phyloP scores from a whole-genome alignment of 2,888 invertebrate genomes.

The Gerris lacustris region DNA sequence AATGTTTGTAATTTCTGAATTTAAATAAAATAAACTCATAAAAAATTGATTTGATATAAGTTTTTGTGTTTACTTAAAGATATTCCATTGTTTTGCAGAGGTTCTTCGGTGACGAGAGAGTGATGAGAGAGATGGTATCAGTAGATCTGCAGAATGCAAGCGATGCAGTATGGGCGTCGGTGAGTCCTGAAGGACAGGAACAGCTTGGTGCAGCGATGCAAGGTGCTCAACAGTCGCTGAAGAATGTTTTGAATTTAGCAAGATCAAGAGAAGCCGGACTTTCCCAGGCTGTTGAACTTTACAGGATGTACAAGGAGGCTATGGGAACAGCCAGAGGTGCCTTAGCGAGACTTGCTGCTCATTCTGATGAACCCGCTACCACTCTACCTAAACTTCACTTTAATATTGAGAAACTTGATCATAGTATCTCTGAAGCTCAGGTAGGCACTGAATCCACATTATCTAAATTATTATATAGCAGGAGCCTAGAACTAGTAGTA shows the following conservation, averaged over 20 bases:
- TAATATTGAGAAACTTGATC: constrained; percentile 68
- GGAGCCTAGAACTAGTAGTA: too few relatives aligned
- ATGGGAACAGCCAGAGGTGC: constrained; percentile 62
- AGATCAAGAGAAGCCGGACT: constrained; percentile 48
- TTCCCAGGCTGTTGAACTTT: constrained; percentile 67
- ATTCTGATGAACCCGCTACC: constrained; percentile 65
- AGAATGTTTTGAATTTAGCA: constrained; percentile 71
- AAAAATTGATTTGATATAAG: not conserved
- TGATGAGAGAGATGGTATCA: constrained; percentile 65
- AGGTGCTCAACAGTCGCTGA: constrained; percentile 68
- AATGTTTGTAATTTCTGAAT: too few relatives aligned
- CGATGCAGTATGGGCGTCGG: constrained; percentile 77
- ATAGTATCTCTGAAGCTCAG: constrained; percentile 50
- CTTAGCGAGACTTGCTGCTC: constrained; percentile 38
- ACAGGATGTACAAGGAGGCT: constrained; percentile 70
- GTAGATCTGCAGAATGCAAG: constrained; percentile 71
- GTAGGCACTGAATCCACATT: constrained; percentile 31
- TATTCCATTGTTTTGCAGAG: constrained; percentile 37
- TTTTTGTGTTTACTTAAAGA: not conserved
- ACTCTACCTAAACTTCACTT: constrained; percentile 63
- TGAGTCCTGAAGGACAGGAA: constrained; percentile 67
- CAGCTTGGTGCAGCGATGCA: constrained; percentile 68
- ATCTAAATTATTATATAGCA: too few relatives aligned
- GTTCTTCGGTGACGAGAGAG: constrained; percentile 67
- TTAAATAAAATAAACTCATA: too few relatives aligned